A percentile compares a stretch with the other conserved stretches of the same genome.
phyloP scores from a whole-genome alignment of 2,113 vertebrate species.

The Globicephala melas region DNA sequence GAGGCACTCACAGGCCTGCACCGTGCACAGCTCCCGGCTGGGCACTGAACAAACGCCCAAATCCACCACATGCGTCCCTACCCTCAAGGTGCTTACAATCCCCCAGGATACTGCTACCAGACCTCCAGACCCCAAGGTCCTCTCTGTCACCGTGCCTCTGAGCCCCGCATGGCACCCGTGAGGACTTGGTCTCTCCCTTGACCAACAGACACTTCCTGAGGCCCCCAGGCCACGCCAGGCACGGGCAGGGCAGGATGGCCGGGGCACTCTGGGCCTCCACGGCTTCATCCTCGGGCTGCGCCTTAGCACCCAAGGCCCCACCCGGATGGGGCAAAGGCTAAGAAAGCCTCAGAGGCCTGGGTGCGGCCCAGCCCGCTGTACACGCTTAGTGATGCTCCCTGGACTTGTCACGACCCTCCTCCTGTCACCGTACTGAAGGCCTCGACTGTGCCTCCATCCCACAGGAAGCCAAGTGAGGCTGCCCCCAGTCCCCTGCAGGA shows the following conservation, averaged over 20 bases:
- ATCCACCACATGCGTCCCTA: neutral
- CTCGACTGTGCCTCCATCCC: neutral
- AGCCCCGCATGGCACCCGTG: neutral
- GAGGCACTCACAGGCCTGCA: neutral
- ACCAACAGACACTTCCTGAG: neutral
- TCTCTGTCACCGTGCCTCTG: neutral
- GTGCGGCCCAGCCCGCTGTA: neutral
- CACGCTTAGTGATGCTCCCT: accelerated
- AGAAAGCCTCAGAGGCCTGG: neutral
- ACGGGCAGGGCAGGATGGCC: neutral
- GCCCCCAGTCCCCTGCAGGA: neutral
- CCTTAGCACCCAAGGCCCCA: neutral
- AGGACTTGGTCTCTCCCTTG: neutral
- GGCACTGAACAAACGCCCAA: no score
- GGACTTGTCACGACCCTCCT: neutral
- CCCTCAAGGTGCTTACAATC: neutral
- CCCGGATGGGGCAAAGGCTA: neutral
- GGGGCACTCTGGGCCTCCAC: neutral
- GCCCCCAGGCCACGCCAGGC: neutral
- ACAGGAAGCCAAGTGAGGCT: neutral
- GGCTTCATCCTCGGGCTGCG: neutral
- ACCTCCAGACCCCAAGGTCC: neutral
- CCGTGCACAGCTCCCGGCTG: accelerated
- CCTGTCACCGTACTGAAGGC: no score
- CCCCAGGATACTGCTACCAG: accelerated